A percentile compares a stretch with the other conserved stretches of the same genome.
phyloP scores from a whole-genome alignment of 2,113 vertebrate species.

The Sinocyclocheilus anshuiensis region DNA sequence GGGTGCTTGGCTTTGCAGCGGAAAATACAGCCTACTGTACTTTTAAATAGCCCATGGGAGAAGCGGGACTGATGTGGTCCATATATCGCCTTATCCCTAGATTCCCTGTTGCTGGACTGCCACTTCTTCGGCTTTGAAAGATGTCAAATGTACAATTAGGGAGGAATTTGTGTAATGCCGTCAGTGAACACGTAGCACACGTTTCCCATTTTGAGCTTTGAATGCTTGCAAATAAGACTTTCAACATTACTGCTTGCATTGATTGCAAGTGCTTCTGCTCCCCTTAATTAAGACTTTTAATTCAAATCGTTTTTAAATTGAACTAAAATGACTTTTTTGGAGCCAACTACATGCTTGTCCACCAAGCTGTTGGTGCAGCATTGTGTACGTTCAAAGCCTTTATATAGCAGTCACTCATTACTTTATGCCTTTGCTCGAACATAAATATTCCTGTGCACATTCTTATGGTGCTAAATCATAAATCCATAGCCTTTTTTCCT shows the following conservation, averaged over 20 bases:
- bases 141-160: constrained; percentile 82
- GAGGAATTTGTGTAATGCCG: constrained; percentile 78
- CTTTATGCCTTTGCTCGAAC: not conserved
- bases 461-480: not conserved
- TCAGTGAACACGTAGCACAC: constrained; percentile 54
- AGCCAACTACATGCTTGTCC: constrained; percentile 19
- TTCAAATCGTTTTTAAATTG: too few species aligned
- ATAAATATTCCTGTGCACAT: constrained; percentile 2
- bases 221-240: not conserved
- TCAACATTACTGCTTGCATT: too few species aligned
- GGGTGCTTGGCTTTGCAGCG: constrained; percentile 78
- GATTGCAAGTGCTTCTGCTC: constrained; percentile 19
- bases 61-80: constrained; percentile 77
- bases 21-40: constrained; percentile 83
- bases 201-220: not conserved
- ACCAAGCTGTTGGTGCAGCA: constrained; percentile 68
- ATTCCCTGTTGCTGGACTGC: constrained; percentile 76
- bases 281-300: constrained; percentile 74
- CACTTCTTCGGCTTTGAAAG: constrained; percentile 75
- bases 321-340: not conserved
- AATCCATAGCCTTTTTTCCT: not conserved
- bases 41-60: constrained; percentile 82
- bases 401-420: constrained; percentile 50
- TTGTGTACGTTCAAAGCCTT: constrained; percentile 37
- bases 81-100: constrained; percentile 73